Evolutionary conservation across 2,888 invertebrate genomes (phyloP), one percentile per base, ranked within the genome.

Genomic region (Ectobius pallidus): DNA sequence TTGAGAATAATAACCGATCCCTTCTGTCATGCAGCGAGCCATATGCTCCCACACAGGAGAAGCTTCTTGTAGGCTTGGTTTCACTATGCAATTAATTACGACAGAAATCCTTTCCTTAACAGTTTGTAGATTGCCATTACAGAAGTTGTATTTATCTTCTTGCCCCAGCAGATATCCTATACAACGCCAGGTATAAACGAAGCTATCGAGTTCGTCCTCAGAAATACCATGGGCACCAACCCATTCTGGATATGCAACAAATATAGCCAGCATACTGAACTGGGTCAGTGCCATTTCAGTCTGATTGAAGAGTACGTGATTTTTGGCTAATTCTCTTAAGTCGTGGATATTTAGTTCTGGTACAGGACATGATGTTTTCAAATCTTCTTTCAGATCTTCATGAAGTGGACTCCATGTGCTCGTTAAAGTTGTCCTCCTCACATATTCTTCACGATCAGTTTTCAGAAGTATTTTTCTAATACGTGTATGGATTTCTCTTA

Each of bases 231-330:
- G 79, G 4, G 81, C 77, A 0, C 83, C 84, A 72, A 83, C 78
- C 76, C 18, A 76, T n/a, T 81, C 76, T 0, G 87, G 86, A 72
- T 83, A 83, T 71, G 85, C 78, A 7, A 87, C 76, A 1, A 83
- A 75, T 7, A 85, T 75, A 0, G 85, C 86, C 30, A 87, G 79
- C 77, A 88, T 87, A 0, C 85, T 86, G 77, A 84, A 84, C 76
- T 86, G 87, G 0, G 87, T 87, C 1, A 82, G 58, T 0, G 82
- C 80, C 87, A 88, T 87, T 75, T 87, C 86, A 39, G 81, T 81
- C 76, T 88, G 88, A 72, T 83, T 85, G 3, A 87, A 71, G 20
- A 67, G 68, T 16, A 70, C 22, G 0, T 14, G 7, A 20, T 22
- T 63, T 9, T 2, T 42, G 16, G 18, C 3, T 22, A 1, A 63